These are phyloP conservation scores for Rhagophthalmus giganteus DNA, from an alignment of 2,888 invertebrate species.

Conservation along the genomic window DNA sequence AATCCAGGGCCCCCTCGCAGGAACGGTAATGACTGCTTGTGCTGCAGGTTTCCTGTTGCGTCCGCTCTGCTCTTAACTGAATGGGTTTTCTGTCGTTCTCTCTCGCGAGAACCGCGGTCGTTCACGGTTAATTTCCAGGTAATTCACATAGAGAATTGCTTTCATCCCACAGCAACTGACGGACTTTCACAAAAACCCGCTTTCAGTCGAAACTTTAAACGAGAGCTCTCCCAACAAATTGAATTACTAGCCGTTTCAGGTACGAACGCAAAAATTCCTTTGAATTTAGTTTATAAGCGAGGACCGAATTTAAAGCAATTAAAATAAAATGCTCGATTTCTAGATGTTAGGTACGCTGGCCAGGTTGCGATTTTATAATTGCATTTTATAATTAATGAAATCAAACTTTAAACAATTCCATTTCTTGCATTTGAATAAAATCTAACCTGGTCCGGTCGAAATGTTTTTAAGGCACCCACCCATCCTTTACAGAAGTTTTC, in stretches of 20 bases:
- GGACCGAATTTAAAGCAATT: slow-evolving; percentile 25
- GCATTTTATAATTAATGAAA: too few species aligned
- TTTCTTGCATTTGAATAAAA: too few species aligned
- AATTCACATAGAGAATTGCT: slow-evolving; percentile 50
- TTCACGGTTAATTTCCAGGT: slow-evolving; percentile 53
- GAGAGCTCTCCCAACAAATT: slow-evolving; percentile 34
- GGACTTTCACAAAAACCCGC: slow-evolving; percentile 39
- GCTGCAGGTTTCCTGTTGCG: slow-evolving; percentile 48
- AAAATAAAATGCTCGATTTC: slow-evolving; percentile 25
- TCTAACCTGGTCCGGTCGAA: too few species aligned
- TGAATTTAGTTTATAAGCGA: slow-evolving; percentile 23
- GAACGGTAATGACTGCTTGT: slow-evolving; percentile 50
- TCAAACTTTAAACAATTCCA: too few species aligned
- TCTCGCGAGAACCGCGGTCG: slow-evolving; percentile 35
- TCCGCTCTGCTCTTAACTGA: slow-evolving; percentile 37
- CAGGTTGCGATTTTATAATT: too few species aligned
- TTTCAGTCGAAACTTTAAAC: slow-evolving; percentile 38
- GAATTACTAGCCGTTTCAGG: slow-evolving; percentile 36
- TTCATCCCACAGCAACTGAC: slow-evolving; percentile 37
- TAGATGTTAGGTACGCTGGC: too few species aligned
- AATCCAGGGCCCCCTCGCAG: slow-evolving; percentile 35
- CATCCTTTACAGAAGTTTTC: too few species aligned
- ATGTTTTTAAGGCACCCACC: too few species aligned
- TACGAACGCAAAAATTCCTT: slow-evolving; percentile 30
- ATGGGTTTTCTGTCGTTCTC: slow-evolving; percentile 37